These are phyloP conservation scores for Dicyrtoma fusca DNA, from an alignment of 2,888 invertebrate species.

Conservation along the genomic window DNA sequence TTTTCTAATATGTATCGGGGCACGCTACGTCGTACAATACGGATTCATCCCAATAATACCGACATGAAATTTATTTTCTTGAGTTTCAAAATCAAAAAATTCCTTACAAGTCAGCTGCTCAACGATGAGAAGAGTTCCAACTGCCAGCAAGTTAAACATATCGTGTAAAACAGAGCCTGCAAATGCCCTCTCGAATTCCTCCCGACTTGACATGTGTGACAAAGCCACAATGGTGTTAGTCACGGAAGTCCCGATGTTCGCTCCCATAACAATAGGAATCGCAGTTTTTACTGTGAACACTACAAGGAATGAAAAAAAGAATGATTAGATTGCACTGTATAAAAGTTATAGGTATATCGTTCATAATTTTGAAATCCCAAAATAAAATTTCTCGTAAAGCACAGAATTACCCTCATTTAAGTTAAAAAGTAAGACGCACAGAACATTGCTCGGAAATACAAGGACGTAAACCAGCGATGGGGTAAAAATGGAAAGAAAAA, in stretches of 20 bases:
- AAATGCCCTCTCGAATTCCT: conserved; percentile 64
- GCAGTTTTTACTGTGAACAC: conserved; percentile 60
- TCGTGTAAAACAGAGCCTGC: conserved; percentile 65
- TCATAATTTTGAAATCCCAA: no score
- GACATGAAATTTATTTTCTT: no score
- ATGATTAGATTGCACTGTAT: no score
- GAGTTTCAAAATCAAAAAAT: neutral
- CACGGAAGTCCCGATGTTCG: conserved; percentile 64
- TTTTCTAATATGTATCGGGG: no score
- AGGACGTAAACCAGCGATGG: neutral
- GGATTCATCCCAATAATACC: no score
- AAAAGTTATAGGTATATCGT: no score
- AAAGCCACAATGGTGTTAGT: conserved; percentile 65
- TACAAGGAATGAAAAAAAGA: conserved; percentile 45
- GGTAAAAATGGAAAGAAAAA: conserved; percentile 43
- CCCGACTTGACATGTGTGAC: conserved; percentile 60
- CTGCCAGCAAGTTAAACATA: conserved; percentile 65
- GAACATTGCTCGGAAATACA: no score
- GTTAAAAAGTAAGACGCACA: no score
- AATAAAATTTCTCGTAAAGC: no score
- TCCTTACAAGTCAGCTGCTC: conserved; percentile 20
- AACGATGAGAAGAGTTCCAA: conserved; percentile 50
- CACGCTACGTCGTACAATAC: no score
- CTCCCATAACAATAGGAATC: conserved; percentile 65
- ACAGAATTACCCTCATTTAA: no score